A percentile compares a stretch with the other conserved stretches of the same genome.
Conservation (phyloP, 1,140 invertebrate genomes). For the Archegozetes longisetosus region DNA sequence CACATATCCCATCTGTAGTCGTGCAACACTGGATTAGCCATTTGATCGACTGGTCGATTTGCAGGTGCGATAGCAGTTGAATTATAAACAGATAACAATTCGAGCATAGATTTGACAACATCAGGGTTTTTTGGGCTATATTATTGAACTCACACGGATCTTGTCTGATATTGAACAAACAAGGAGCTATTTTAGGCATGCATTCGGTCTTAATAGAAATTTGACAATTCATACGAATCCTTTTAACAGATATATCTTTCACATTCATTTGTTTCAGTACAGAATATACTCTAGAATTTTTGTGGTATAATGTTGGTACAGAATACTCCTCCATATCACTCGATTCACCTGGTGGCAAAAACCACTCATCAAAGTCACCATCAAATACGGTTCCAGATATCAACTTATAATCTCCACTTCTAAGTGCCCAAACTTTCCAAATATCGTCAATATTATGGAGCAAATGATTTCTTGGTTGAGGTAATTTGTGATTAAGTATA, state of each 20-base stretch:
- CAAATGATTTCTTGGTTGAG: slow-evolving; percentile 44
- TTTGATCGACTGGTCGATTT: slow-evolving; percentile 47
- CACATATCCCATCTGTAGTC: slow-evolving; percentile 22
- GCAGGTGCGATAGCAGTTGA: slow-evolving; percentile 48
- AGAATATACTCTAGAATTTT: slow-evolving; percentile 21
- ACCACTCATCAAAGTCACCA: slow-evolving; percentile 22
- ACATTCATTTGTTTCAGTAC: slow-evolving; percentile 21
- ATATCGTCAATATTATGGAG: slow-evolving; percentile 79
- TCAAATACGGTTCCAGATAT: slow-evolving; percentile 41
- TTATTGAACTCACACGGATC: slow-evolving; percentile 32
- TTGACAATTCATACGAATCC: slow-evolving; percentile 14
- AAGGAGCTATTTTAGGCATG: slow-evolving; percentile 5
- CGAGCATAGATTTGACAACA: slow-evolving; percentile 31
- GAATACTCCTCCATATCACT: neutral
- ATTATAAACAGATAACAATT: slow-evolving; percentile 41
- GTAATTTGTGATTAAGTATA: slow-evolving; percentile 28
- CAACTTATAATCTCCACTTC: slow-evolving; percentile 60
- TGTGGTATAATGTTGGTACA: neutral
- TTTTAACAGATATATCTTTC: neutral
- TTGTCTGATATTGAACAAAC: slow-evolving; percentile 27
- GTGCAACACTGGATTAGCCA: slow-evolving; percentile 43
- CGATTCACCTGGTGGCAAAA: slow-evolving; percentile 12
- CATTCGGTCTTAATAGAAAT: slow-evolving; percentile 22
- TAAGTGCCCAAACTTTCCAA: slow-evolving; percentile 48
- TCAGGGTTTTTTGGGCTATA: slow-evolving; percentile 24